Conservation (phyloP, 1,140 invertebrate species). For the silkworm (Bombyx mori) region DNA sequence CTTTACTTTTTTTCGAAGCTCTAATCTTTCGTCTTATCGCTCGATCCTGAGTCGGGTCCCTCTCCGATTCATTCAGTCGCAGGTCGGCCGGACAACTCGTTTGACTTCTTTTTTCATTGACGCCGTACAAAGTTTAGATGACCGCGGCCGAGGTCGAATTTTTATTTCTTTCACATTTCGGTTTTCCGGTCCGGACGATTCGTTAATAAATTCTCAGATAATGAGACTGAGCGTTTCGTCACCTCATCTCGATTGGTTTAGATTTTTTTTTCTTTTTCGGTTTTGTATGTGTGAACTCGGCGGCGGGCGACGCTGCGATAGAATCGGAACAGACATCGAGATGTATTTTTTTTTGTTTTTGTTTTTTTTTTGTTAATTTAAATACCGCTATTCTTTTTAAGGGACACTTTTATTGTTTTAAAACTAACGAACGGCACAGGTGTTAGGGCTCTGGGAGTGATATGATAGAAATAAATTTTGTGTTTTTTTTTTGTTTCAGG, state of each 20-base stretch:
- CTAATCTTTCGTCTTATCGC: conserved; percentile 67
- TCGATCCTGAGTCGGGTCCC: conserved; percentile 55
- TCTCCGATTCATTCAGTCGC: conserved; percentile 65
- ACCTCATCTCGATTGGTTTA: conserved; percentile 67
- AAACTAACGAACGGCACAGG: conserved; percentile 21
- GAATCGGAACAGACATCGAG: conserved; percentile 54
- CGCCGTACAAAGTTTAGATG: conserved; percentile 62
- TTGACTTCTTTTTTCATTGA: conserved; percentile 67
- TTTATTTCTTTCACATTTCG: conserved; percentile 70
- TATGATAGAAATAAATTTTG: conserved; percentile 7
- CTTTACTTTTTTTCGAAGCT: conserved; percentile 59
- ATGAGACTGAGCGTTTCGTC: conserved; percentile 71
- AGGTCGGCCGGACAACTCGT: conserved; percentile 53
- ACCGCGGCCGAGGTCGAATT: conserved; percentile 67
- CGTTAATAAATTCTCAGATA: conserved; percentile 71
- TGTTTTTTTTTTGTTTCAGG: conserved; percentile 46
- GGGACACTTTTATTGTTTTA: conserved; percentile 36
- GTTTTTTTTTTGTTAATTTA: conserved; percentile 58
- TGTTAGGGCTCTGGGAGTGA: conserved; percentile 4
- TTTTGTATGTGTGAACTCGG: conserved; percentile 40
- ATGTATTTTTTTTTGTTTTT: conserved; percentile 21
- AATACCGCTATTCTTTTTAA: conserved; percentile 61
- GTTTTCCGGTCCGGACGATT: conserved; percentile 67
- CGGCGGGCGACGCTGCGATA: conserved; percentile 48
- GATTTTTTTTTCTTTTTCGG: conserved; percentile 51